Evolutionary conservation across 2,888 invertebrate genomes (phyloP), one percentile per base, ranked within the genome.

Genomic region (Tetragonula carbonaria): DNA sequence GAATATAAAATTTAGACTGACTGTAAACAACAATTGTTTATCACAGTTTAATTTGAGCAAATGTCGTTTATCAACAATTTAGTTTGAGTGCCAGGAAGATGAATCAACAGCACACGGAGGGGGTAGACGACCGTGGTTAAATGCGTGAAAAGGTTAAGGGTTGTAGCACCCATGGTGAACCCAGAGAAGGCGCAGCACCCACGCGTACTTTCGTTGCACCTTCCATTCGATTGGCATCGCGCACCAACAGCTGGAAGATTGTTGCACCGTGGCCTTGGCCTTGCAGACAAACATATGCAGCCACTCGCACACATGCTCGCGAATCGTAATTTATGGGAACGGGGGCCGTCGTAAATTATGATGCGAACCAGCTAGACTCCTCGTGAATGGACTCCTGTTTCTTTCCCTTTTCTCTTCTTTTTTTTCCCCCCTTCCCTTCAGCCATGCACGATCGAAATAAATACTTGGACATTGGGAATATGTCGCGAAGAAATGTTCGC

Each of bases 61-160:
- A 28, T 28, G 28, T 28, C 28, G 28, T 28, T 28, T 28, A 28
- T 28, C 33, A 33, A 33, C 33, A 33, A 28, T 28, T 28, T 28
- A 28, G 28, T 28, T 28, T 2, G 28, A 28, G 28, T 28, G 28
- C 28, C 28, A 28, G 28, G 28, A 28, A 28, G 28, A 28, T 28
- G 28, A 28, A 28, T 28, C 1, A 28, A 28, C 28, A 28, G 2
- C 28, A 28, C 28, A 28, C 28, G 28, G 28, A 28, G 28, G 28
- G 28, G 28, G 28, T 28, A 28, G 28, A 28, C 74, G 85, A 86
- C 85, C 85, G 33, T 33, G 75, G 55, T 76, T 63, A 79, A 82
- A 74, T 86, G 82, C 86, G 79, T 75, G 80, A 80, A 88, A 87
- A 87, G 87, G 87, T 87, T 82, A 86, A 87, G 87, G 87, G 87